A percentile compares a stretch with the other conserved stretches of the same genome.
Conservation (phyloP, 2,113 vertebrate species). For the Cercopithecus mona region DNA sequence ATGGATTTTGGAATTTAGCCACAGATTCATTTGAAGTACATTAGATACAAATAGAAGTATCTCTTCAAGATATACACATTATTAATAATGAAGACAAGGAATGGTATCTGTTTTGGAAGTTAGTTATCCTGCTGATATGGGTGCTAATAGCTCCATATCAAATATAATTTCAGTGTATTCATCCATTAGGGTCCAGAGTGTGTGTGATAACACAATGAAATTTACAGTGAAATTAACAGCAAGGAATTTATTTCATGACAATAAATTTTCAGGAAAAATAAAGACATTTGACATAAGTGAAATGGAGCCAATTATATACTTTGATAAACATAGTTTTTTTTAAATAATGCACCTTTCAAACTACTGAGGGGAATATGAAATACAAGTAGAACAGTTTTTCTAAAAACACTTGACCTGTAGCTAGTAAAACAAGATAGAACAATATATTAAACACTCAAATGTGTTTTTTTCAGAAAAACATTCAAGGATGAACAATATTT, state of each 20-base stretch:
- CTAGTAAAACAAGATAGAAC: background rate
- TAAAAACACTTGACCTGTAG: background rate
- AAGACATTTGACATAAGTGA: background rate
- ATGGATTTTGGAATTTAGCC: background rate
- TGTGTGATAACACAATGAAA: conserved; percentile 12
- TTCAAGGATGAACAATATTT: background rate
- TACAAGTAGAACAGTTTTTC: background rate
- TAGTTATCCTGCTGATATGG: conserved; percentile 43
- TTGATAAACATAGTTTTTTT: background rate
- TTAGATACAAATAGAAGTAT: background rate
- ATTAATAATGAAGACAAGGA: background rate
- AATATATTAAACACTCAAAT: background rate
- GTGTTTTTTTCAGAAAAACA: background rate
- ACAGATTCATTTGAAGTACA: background rate
- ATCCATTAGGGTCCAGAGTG: conserved; percentile 39
- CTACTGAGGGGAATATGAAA: background rate
- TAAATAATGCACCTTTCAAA: background rate
- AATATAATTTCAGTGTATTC: conserved; percentile 62
- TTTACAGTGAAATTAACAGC: conserved; percentile 52
- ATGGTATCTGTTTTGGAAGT: conserved; percentile 26
- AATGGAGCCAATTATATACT: background rate
- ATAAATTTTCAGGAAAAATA: background rate
- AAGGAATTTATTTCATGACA: conserved; percentile 19
- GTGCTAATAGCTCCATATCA: conserved; percentile 5
- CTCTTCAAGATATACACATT: background rate